Evolutionary conservation across 2,888 invertebrate species (phyloP).

Genomic region (Caenorhabditis sp.): DNA sequence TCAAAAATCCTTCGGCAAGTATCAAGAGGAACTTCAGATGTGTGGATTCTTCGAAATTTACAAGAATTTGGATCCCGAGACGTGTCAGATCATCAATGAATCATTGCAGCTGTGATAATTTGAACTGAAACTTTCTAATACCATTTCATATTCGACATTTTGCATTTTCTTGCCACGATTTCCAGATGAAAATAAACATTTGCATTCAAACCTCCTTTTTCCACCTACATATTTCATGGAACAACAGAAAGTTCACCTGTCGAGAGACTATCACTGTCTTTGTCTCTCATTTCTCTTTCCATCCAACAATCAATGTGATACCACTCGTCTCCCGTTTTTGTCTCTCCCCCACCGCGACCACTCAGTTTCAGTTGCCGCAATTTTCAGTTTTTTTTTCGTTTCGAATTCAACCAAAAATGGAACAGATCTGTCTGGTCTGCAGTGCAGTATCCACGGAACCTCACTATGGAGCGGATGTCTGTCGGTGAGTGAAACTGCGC

Average conservation of each 20-base stretch:
- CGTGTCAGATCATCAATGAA: conserved; percentile 54
- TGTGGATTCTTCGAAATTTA: conserved; percentile 63
- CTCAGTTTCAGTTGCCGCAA: conserved; percentile 7
- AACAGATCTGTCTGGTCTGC: conserved; percentile 45
- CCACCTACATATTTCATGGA: not conserved
- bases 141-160: conserved; percentile 12
- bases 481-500: conserved; percentile 43
- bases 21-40: conserved; percentile 62
- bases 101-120: conserved; percentile 46
- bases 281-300: conserved; percentile 8
- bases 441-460: conserved; percentile 38
- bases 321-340: conserved; percentile 14
- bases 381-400: conserved; percentile 6
- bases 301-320: conserved; percentile 43
- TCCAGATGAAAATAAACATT: not conserved
- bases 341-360: conserved; percentile 15
- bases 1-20: conserved; percentile 57
- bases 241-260: conserved; percentile 41
- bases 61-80: conserved; percentile 44
- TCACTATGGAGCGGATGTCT: conserved; percentile 59
- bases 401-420: conserved; percentile 2
- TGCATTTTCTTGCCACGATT: conserved; percentile 7
- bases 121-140: not conserved
- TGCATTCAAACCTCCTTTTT: no score
- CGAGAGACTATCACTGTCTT: conserved; percentile 29